These are phyloP conservation scores for Hippopotamus amphibius DNA, from an alignment of 2,113 vertebrate species.

Conservation along the genomic window DNA sequence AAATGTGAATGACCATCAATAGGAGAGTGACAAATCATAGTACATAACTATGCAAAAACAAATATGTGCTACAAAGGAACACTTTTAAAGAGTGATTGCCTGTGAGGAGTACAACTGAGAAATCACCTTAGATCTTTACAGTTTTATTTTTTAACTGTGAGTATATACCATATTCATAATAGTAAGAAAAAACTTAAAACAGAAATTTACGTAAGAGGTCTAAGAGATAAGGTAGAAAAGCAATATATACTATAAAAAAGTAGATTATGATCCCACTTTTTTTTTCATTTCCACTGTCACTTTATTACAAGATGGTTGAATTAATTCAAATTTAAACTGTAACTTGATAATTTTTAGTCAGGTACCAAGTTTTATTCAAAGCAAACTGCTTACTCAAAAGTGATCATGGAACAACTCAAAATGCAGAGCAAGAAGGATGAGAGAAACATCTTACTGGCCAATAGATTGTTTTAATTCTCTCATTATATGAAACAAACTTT, in stretches of 20 bases:
- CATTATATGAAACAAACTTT: no score
- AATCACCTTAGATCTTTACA: neutral
- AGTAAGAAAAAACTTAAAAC: neutral
- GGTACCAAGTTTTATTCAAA: no score
- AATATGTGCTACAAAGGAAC: neutral
- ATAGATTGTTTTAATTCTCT: no score
- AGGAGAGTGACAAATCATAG: neutral
- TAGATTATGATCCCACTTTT: neutral
- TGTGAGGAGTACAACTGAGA: neutral
- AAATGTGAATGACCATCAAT: neutral
- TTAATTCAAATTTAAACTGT: no score
- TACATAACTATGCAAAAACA: neutral
- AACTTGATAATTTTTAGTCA: no score
- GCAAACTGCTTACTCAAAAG: no score
- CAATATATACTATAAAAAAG: neutral
- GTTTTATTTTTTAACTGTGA: slow-evolving; percentile 3
- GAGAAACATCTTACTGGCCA: no score
- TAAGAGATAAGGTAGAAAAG: neutral
- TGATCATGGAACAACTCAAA: no score
- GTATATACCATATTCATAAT: neutral
- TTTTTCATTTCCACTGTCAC: no score
- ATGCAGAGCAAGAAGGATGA: no score
- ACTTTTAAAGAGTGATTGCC: neutral
- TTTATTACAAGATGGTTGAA: no score
- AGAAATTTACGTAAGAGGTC: neutral